Percentiles rank a stretch among this genome's conserved stretches.
These are phyloP conservation scores for Mustela lutreola DNA, from an alignment of 2,113 vertebrate species.

Conservation along the genomic window DNA sequence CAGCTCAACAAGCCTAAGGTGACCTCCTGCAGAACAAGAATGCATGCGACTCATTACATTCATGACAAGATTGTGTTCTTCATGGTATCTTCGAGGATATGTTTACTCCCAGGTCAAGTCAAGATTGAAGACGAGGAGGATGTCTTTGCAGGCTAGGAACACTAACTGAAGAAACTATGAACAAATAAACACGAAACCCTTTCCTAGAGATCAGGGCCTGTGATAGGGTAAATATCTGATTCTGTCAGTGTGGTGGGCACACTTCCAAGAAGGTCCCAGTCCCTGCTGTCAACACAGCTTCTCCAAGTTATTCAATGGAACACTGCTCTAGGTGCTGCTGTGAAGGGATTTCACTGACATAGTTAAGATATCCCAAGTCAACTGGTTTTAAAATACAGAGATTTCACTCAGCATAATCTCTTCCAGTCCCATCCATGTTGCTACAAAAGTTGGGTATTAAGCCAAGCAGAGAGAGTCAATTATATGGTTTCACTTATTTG, in stretches of 20 bases:
- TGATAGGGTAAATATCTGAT: neutral
- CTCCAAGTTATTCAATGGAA: neutral
- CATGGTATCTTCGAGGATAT: neutral
- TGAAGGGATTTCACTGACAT: neutral
- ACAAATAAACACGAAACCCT: neutral
- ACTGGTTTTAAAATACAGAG: neutral
- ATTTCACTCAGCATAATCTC: neutral
- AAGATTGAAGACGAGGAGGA: neutral
- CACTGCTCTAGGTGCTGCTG: neutral
- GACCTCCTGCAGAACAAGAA: neutral
- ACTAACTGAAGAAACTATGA: neutral
- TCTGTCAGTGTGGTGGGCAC: neutral
- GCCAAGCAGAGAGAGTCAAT: no score
- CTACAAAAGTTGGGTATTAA: no score
- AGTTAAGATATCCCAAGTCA: neutral
- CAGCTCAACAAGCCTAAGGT: neutral
- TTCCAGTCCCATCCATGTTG: no score
- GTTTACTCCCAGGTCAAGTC: conserved; percentile 21
- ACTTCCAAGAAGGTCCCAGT: neutral
- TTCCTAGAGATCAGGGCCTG: neutral
- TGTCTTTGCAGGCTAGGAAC: neutral
- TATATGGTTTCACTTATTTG: no score
- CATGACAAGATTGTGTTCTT: neutral
- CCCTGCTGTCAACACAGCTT: neutral
- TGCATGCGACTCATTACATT: neutral